Conservation (phyloP, 2,113 vertebrate genomes). For the Phrynosoma platyrhinos region DNA sequence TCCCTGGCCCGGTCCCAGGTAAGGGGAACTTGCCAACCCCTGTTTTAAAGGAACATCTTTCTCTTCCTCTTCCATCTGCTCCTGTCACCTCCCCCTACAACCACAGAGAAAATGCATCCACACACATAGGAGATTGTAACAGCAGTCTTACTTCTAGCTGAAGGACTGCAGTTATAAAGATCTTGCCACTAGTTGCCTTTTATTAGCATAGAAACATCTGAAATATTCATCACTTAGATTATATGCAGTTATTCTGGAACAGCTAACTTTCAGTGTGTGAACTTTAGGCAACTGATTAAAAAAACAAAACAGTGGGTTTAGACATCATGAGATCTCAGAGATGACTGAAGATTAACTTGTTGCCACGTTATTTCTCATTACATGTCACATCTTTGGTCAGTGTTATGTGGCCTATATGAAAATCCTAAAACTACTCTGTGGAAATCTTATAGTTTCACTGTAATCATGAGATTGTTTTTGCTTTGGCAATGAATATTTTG, state of each 20-base stretch:
- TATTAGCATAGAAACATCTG: not conserved
- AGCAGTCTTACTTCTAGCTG: not conserved
- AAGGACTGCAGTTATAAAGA: not conserved
- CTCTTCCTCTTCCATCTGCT: too few relatives aligned
- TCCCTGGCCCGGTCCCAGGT: too few relatives aligned
- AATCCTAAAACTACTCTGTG: not conserved
- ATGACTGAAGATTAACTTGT: not conserved
- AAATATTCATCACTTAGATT: not conserved
- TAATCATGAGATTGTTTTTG: not conserved
- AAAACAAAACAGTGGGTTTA: not conserved
- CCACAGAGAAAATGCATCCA: too few relatives aligned
- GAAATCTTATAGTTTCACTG: not conserved
- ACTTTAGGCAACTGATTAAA: not conserved
- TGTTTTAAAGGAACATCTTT: too few relatives aligned
- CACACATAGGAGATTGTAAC: too few relatives aligned
- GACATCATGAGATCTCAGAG: not conserved
- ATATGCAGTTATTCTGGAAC: not conserved
- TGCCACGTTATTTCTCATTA: not conserved
- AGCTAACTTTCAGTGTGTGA: not conserved
- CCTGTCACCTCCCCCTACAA: too few relatives aligned
- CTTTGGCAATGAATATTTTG: not conserved
- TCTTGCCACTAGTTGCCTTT: not conserved
- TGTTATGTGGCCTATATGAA: not conserved
- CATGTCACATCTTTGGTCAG: conserved; percentile 47
- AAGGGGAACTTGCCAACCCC: too few relatives aligned